These are phyloP conservation scores for Creontiades dilutus DNA, from an alignment of 2,888 invertebrate genomes.

Conservation along the genomic window DNA sequence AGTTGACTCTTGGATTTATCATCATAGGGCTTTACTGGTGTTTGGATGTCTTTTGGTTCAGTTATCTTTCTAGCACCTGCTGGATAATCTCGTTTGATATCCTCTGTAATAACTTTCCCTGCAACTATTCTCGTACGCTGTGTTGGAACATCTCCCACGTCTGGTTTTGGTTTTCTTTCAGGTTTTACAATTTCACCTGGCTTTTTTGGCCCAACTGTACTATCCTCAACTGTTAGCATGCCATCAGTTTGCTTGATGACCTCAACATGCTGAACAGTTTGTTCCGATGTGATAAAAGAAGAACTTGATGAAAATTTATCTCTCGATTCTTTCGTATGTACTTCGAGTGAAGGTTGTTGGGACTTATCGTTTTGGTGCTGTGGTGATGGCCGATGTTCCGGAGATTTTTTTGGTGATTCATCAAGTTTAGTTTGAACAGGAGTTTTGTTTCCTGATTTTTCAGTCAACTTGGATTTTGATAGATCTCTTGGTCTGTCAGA, in stretches of 20 bases:
- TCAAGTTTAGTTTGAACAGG: not conserved
- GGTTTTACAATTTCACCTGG: not conserved
- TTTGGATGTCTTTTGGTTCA: not conserved
- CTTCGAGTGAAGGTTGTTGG: not conserved
- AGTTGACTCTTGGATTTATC: not conserved
- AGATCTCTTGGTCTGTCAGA: not conserved
- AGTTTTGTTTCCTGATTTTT: not conserved
- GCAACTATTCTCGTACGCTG: constrained; percentile 41
- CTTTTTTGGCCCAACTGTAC: not conserved
- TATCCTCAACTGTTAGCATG: not conserved
- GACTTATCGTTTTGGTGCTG: not conserved
- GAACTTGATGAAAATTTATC: not conserved
- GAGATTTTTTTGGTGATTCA: not conserved
- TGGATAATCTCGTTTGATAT: constrained; percentile 59
- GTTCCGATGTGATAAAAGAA: not conserved
- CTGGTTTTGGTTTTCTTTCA: constrained; percentile 1
- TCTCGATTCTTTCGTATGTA: not conserved
- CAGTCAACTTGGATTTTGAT: not conserved
- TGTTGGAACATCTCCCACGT: not conserved
- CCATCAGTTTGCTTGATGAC: constrained; percentile 21
- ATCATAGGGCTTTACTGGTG: not conserved
- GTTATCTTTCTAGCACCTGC: constrained; percentile 7
- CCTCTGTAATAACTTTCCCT: constrained; percentile 61
- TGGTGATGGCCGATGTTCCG: not conserved
- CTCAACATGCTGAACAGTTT: not conserved